A percentile compares a stretch with the other conserved stretches of the same genome.
phyloP scores from a whole-genome alignment of 2,113 vertebrate species.

The Leucopsar rothschildi region DNA sequence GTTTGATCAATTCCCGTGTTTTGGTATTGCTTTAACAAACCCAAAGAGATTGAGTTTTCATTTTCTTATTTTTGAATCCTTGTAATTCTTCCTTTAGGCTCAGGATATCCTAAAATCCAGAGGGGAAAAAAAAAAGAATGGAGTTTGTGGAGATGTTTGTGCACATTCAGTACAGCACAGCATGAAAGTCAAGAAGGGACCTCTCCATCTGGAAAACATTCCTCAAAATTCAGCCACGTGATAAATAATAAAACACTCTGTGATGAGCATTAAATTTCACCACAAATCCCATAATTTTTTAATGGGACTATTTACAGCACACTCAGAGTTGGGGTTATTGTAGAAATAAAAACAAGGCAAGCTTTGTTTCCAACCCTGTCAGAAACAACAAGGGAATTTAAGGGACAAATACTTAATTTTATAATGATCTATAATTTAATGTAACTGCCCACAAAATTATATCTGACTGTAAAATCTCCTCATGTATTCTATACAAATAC shows the following conservation, averaged over 20 bases:
- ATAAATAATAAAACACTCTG: not conserved
- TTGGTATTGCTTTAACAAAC: not conserved
- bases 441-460: accelerated
- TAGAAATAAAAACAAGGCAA: not conserved
- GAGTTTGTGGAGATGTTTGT: not conserved
- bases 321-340: not conserved
- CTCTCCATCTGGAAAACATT: not conserved
- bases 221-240: accelerated
- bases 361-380: not conserved
- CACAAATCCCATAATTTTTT: not conserved
- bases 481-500: accelerated
- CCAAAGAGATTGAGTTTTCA: accelerated
- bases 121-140: not conserved
- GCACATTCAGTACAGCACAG: not conserved
- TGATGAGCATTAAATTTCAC: not conserved
- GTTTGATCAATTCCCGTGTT: not conserved
- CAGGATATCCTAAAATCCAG: not conserved
- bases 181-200: not conserved
- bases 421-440: not conserved
- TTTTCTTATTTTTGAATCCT: not conserved
- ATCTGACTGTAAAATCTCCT: not conserved
- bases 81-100: not conserved
- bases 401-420: not conserved
- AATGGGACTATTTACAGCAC: not conserved
- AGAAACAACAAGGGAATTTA: not conserved